Conservation (phyloP, 2,888 invertebrate species). For the Eumerus sabulonum region DNA sequence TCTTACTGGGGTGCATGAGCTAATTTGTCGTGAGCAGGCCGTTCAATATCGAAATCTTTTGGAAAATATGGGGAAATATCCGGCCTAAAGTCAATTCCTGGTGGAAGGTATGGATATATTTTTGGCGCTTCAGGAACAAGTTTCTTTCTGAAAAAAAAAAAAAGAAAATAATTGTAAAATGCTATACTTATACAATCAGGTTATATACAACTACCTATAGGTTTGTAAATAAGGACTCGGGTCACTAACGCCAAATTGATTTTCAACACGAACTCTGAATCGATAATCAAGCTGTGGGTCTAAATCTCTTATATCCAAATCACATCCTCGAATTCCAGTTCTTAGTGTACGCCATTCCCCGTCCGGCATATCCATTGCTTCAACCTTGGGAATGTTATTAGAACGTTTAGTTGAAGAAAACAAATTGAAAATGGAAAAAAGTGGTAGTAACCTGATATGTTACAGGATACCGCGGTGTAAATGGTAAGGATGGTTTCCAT, state of each 20-base stretch:
- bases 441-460: slow-evolving; percentile 87
- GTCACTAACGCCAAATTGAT: slow-evolving; percentile 97
- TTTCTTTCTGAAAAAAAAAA: slow-evolving; percentile 81
- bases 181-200: too few relatives aligned
- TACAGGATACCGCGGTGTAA: slow-evolving; percentile 92
- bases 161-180: not conserved
- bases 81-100: slow-evolving; percentile 90
- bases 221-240: slow-evolving; percentile 95
- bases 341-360: slow-evolving; percentile 95
- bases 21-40: slow-evolving; percentile 91
- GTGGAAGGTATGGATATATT: slow-evolving; percentile 88
- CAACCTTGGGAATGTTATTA: slow-evolving; percentile 80
- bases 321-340: slow-evolving; percentile 91
- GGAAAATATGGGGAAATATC: slow-evolving; percentile 93
- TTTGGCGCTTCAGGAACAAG: slow-evolving; percentile 89
- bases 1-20: slow-evolving; percentile 86
- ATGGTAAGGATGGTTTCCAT: slow-evolving; percentile 96
- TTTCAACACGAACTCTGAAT: slow-evolving; percentile 97
- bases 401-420: not conserved
- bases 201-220: slow-evolving; percentile 80
- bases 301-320: slow-evolving; percentile 92
- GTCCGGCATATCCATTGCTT: slow-evolving; percentile 94
- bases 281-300: slow-evolving; percentile 97
- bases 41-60: slow-evolving; percentile 93
- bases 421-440: not conserved